Conservation (phyloP, 2,888 invertebrate species). For the Charanyca ferruginea region DNA sequence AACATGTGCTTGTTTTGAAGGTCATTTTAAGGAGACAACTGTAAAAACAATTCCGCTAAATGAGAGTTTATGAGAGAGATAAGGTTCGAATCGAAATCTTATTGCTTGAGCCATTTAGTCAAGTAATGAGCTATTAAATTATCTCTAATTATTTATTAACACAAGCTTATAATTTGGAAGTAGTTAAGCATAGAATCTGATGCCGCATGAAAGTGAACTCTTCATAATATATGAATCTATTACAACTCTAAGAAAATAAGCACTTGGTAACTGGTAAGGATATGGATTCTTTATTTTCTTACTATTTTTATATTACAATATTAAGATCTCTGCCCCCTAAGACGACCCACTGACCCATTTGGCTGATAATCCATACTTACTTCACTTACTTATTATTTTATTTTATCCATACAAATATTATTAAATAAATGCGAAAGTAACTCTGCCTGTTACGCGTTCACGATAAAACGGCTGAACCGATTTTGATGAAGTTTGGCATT, state of each 20-base stretch:
- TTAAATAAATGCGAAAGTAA: no score
- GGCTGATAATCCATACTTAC: no score
- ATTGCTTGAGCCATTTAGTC: not conserved
- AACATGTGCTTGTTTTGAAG: slow-evolving; percentile 58
- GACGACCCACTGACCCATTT: no score
- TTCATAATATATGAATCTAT: not conserved
- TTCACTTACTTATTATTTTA: no score
- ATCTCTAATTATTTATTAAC: no score
- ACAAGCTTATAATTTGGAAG: not conserved
- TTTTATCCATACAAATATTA: no score
- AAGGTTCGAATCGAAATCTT: slow-evolving; percentile 33
- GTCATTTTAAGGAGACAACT: slow-evolving; percentile 69
- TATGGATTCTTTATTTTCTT: slow-evolving; percentile 25
- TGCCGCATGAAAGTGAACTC: slow-evolving; percentile 17
- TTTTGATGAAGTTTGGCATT: no score
- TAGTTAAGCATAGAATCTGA: not conserved
- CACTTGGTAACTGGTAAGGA: no score
- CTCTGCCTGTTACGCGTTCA: no score
- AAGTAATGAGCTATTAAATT: not conserved
- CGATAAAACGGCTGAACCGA: no score
- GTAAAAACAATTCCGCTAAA: slow-evolving; percentile 65
- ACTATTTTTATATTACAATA: not conserved
- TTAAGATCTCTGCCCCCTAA: no score
- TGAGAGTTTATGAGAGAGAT: slow-evolving; percentile 1
- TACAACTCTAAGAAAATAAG: slow-evolving; percentile 16